These are phyloP conservation scores for Pantherophis alleghaniensis DNA, from an alignment of 2,797 vertebrate species.

Conservation along the genomic window DNA sequence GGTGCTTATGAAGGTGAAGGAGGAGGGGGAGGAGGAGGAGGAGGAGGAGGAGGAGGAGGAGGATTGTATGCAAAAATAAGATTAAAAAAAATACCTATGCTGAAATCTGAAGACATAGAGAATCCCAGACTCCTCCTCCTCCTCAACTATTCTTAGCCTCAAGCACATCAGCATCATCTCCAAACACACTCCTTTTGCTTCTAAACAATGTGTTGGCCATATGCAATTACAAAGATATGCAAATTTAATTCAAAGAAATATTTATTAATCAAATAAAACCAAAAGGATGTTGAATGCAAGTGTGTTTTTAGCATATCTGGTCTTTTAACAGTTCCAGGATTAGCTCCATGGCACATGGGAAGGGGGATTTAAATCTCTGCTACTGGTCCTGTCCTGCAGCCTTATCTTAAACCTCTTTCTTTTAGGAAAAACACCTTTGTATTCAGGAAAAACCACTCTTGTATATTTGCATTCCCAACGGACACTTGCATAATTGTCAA, in stretches of 20 bases:
- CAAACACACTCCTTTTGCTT: not conserved
- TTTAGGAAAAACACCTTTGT: not conserved
- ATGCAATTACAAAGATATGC: not conserved
- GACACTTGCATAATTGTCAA: not conserved
- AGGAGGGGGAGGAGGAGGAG: too few species aligned
- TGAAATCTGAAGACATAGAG: not conserved
- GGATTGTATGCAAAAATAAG: not conserved
- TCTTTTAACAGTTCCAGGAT: not conserved
- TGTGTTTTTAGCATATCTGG: not conserved
- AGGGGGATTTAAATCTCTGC: not conserved
- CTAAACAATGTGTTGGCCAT: not conserved
- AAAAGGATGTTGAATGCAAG: not conserved
- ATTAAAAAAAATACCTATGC: not conserved
- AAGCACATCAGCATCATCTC: not conserved
- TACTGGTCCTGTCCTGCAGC: not conserved
- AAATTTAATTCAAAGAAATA: not conserved
- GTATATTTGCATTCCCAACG: not conserved
- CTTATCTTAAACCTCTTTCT: not conserved
- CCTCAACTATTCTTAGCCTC: not conserved
- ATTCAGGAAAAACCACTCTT: not conserved
- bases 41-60: too few species aligned
- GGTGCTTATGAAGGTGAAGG: too few species aligned
- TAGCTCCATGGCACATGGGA: not conserved
- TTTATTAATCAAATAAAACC: not conserved
- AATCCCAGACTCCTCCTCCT: not conserved